Conservation (phyloP, 2,888 invertebrate genomes). For the Drosophila multiciliata region DNA sequence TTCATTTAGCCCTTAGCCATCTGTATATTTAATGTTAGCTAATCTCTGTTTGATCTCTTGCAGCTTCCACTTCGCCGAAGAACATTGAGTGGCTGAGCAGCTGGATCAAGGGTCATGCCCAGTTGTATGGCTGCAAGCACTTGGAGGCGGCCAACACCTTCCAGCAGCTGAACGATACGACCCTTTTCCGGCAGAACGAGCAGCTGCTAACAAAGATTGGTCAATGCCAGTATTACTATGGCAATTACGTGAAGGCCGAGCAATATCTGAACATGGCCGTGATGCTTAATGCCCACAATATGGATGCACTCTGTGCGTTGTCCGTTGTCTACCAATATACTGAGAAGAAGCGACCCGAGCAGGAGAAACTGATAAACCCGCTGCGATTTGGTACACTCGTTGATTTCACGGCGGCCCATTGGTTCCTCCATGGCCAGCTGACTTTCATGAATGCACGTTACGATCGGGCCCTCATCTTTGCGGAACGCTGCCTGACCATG, state of each 20-base stretch:
- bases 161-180: conserved; percentile 88
- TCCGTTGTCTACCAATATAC: conserved; percentile 87
- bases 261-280: conserved; percentile 84
- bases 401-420: conserved; percentile 88
- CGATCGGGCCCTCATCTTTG: conserved; percentile 90
- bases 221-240: conserved; percentile 90
- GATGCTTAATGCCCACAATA: conserved; percentile 86
- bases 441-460: conserved; percentile 87
- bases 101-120: conserved; percentile 89
- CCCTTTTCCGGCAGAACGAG: conserved; percentile 89
- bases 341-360: conserved; percentile 87
- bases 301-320: conserved; percentile 88
- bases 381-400: conserved; percentile 41
- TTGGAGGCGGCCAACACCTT: conserved; percentile 88
- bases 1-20: neutral
- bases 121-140: conserved; percentile 89
- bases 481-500: conserved; percentile 89
- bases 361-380: conserved; percentile 87
- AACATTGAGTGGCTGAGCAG: conserved; percentile 86
- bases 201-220: conserved; percentile 89
- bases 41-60: neutral
- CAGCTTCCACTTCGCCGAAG: conserved; percentile 78
- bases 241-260: conserved; percentile 89
- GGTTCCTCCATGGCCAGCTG: conserved; percentile 91
- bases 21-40: neutral